Conservation (phyloP, 1,140 invertebrate genomes). For the Rhagoletis pomonella region DNA sequence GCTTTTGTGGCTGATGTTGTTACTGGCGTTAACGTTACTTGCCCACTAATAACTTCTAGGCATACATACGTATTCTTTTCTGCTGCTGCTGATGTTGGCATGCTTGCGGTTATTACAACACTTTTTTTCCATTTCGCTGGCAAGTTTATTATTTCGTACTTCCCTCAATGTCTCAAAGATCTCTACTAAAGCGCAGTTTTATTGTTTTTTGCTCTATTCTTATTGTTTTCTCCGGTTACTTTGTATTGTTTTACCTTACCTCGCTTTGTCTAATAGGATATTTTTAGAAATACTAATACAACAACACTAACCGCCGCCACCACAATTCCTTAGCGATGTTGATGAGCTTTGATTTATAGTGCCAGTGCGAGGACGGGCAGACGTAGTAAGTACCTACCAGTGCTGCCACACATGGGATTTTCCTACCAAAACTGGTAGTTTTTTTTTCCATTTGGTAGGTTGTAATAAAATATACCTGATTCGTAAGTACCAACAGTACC, state of each 20-base stretch:
- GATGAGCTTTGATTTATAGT: not conserved
- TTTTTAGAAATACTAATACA: slow-evolving; percentile 40
- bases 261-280: slow-evolving; percentile 37
- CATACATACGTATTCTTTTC: not conserved
- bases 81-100: not conserved
- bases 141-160: slow-evolving; percentile 32
- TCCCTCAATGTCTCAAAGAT: not conserved
- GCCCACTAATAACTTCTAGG: not conserved
- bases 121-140: slow-evolving; percentile 24
- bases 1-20: not conserved
- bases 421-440: no score
- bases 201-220: not conserved
- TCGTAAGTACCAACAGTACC: no score
- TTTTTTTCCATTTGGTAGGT: no score
- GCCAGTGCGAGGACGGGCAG: not conserved
- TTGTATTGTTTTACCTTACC: slow-evolving; percentile 47
- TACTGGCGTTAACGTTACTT: not conserved
- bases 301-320: slow-evolving; percentile 11
- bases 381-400: no score
- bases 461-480: no score
- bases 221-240: not conserved
- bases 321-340: not conserved
- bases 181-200: not conserved
- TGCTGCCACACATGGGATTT: no score
- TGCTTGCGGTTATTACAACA: slow-evolving; percentile 4